Evolutionary conservation across 2,113 vertebrate species (phyloP).

Genomic region (Pleuronectes platessa): DNA sequence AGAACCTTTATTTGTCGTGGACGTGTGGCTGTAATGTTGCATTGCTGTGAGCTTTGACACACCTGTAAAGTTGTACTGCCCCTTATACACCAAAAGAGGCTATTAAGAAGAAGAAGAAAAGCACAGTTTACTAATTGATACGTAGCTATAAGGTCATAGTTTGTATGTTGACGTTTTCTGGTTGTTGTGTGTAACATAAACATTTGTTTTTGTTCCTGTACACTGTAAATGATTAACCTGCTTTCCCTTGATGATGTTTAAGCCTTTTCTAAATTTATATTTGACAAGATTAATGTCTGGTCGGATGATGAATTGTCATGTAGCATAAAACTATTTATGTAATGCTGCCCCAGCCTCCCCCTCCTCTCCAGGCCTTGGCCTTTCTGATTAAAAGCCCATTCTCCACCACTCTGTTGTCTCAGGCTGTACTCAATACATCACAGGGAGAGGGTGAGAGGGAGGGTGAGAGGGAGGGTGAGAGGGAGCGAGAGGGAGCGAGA

Average conservation of each 20-base stretch:
- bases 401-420: conserved; percentile 35
- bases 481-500: conserved; percentile 9
- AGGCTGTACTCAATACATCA: conserved; percentile 59
- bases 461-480: conserved; percentile 1
- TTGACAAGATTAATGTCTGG: conserved; percentile 64
- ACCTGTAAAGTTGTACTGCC: conserved; percentile 10
- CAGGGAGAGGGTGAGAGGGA: not conserved
- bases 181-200: conserved; percentile 46
- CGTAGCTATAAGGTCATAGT: not conserved
- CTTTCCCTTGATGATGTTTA: conserved; percentile 56
- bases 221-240: conserved; percentile 46
- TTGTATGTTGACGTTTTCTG: conserved; percentile 24
- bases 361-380: conserved; percentile 34
- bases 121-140: too few relatives aligned
- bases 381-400: conserved; percentile 65
- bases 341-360: conserved; percentile 23
- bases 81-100: conserved; percentile 5
- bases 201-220: conserved; percentile 14
- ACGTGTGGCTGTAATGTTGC: too few relatives aligned
- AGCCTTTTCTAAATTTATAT: conserved; percentile 72
- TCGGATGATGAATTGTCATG: conserved; percentile 64
- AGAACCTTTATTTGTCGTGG: too few relatives aligned
- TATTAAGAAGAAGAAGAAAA: not conserved
- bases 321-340: conserved; percentile 71
- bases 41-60: too few relatives aligned